Conservation (phyloP, 2,113 vertebrate species). For the Empidonax traillii region DNA sequence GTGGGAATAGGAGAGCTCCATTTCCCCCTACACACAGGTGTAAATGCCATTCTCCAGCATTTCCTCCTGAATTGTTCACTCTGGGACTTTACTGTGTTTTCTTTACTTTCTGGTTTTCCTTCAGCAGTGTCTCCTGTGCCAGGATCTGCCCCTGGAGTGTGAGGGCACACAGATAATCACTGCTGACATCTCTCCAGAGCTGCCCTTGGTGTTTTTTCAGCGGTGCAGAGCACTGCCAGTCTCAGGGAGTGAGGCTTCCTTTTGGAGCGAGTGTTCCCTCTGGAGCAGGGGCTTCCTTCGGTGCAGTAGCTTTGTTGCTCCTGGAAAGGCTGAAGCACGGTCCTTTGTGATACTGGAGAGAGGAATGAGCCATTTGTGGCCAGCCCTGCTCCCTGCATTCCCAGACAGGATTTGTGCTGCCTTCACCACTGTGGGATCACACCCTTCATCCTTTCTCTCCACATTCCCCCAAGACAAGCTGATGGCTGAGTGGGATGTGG, state of each 20-base stretch:
- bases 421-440: background rate
- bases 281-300: background rate
- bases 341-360: background rate
- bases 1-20: background rate
- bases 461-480: background rate
- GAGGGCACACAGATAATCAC: background rate
- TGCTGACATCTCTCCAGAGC: background rate
- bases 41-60: background rate
- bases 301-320: background rate
- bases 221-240: background rate
- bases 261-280: background rate
- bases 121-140: background rate
- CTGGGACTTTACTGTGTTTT: background rate
- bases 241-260: background rate
- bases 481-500: background rate
- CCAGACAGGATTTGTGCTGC: background rate
- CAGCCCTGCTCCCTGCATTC: background rate
- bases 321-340: background rate
- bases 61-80: background rate
- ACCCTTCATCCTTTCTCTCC: background rate
- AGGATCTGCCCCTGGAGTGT: background rate
- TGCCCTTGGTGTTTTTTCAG: accelerated
- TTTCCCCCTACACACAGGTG: accelerated
- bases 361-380: accelerated
- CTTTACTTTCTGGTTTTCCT: background rate